Base-by-base conservation (phyloP, 2,113 vertebrate genomes). In the Neolamprologus caudopunctatus region DNA sequence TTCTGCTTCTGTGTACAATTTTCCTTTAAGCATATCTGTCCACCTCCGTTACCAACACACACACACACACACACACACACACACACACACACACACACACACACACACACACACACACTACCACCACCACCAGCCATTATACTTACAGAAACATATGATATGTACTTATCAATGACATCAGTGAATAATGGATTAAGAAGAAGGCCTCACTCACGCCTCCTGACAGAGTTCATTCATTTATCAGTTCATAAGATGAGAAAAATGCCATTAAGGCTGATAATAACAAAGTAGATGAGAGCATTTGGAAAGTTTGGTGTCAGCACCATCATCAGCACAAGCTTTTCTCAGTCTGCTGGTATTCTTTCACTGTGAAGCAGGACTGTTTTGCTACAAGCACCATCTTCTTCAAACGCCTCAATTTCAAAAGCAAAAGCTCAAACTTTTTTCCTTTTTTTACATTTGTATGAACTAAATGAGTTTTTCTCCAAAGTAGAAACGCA, bases 21-120 rank as follows among this genome's bases (percentile, higher is more conserved):
- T 91, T 88, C 83, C 35, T 88, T 87, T 88, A 87, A 63, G 86
- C 81, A 42, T 85, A 51, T 80, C 84, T 21, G 58, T 63, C 45
- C 42, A 47, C 40, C 19, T 21, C 24, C 6, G 19, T 17, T 8
- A 16, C 75, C 26, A 6, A 37, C 24, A 55, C 28, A 66, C 19
- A 68, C 35, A 71, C n/a, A 14, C n/a, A 55, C 28, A 66, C 19
- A 68, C 35, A 71, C n/a, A 14, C n/a, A 50, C 47, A 4, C 47
- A 47, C n/a, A 7, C 53, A 12, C 51, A 54, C 45, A 8, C 16
- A 13, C 14, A 31, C 26, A 31, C 47, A 50, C 47, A 4, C 47
- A 47, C n/a, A 7, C 53, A 12, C 51, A 54, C 45, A 8, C 16
- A 13, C 14, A 31, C 26, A 31, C 12, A 26, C 54, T 0, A 14